A percentile compares a stretch with the other conserved stretches of the same genome.
phyloP scores from a whole-genome alignment of 1,140 invertebrate species.

The Euwallacea fornicatus region DNA sequence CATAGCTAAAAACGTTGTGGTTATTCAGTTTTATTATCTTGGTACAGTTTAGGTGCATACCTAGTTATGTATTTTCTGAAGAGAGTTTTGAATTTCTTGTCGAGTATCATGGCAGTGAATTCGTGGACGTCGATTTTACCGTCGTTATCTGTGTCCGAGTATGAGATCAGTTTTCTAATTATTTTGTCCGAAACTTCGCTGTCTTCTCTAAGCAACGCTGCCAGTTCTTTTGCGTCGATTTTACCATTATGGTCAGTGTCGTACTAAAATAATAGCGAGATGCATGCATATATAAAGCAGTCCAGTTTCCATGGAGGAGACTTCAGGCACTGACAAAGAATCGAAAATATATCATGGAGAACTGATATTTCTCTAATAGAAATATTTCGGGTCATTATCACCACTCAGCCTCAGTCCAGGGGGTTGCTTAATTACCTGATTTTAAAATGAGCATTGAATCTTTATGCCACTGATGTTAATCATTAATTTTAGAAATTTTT shows the following conservation, averaged over 20 bases:
- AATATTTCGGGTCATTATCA: too few relatives aligned
- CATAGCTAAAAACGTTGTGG: constrained; percentile 22
- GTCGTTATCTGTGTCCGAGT: constrained; percentile 67
- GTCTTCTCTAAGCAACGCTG: constrained; percentile 20
- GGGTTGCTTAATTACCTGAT: too few relatives aligned
- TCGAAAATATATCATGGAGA: too few relatives aligned
- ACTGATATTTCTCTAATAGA: too few relatives aligned
- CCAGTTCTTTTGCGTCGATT: constrained; percentile 35
- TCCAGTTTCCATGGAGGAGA: too few relatives aligned
- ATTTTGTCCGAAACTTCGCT: constrained; percentile 25
- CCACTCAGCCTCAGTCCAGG: too few relatives aligned
- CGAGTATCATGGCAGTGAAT: constrained; percentile 74
- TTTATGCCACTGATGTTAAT: too few relatives aligned
- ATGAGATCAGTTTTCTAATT: constrained; percentile 26
- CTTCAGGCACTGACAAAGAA: too few relatives aligned
- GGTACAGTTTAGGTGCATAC: neutral
- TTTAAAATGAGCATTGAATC: too few relatives aligned
- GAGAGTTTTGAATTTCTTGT: constrained; percentile 61
- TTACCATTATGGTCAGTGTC: constrained; percentile 29
- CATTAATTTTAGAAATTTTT: too few relatives aligned
- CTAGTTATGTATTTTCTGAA: constrained; percentile 48
- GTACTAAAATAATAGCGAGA: neutral
- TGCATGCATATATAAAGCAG: too few relatives aligned
- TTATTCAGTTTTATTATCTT: neutral
- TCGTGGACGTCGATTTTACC: constrained; percentile 75